Evolutionary conservation across 2,888 invertebrate genomes (phyloP).

Genomic region (Scelioninae gen. 1): DNA sequence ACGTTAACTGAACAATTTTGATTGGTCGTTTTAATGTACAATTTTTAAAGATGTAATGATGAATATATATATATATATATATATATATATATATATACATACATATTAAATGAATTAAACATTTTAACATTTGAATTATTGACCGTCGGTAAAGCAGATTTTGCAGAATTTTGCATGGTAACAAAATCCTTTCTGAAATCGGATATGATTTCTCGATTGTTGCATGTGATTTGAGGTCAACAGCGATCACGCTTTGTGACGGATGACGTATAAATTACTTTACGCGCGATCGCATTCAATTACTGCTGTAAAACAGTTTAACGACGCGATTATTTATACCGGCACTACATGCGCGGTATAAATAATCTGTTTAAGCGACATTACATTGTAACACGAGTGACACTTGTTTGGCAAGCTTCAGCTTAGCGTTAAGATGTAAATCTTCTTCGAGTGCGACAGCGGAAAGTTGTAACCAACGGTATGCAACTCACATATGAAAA

Average conservation of each 20-base stretch:
- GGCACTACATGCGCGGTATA: constrained; percentile 37
- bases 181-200: too few relatives aligned
- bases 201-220: not conserved
- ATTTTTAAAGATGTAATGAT: too few relatives aligned
- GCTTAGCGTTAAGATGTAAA: constrained; percentile 49
- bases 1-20: too few relatives aligned
- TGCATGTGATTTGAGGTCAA: constrained; percentile 47
- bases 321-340: constrained; percentile 63
- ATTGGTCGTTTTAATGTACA: too few relatives aligned
- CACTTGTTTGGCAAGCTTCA: constrained; percentile 58
- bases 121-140: too few relatives aligned
- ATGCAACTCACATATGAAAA: too few relatives aligned
- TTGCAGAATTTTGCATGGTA: not conserved
- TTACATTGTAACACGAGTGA: constrained; percentile 48
- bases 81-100: too few relatives aligned
- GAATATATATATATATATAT: too few relatives aligned
- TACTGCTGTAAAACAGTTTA: constrained; percentile 66
- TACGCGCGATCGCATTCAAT: constrained; percentile 66
- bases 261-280: constrained; percentile 64
- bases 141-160: not conserved
- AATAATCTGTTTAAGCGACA: constrained; percentile 55
- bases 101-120: too few relatives aligned
- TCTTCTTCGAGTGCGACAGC: constrained; percentile 27
- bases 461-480: not conserved
- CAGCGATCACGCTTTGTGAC: constrained; percentile 42